These are phyloP conservation scores for Trissoscelio sp. DNA, from an alignment of 2,888 invertebrate species.

Conservation along the genomic window DNA sequence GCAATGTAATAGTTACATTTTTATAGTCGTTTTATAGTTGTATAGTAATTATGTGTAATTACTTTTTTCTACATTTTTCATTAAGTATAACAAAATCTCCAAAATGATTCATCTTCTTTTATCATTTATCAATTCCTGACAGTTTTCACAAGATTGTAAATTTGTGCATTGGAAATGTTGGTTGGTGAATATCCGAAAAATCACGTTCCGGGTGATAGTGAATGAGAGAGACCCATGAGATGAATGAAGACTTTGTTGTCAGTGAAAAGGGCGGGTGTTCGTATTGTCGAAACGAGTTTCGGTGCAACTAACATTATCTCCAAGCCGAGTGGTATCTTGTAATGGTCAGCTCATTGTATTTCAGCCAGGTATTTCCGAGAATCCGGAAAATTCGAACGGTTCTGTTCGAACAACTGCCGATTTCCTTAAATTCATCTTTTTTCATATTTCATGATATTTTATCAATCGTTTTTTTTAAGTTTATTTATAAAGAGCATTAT, in stretches of 20 bases:
- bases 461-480: too few relatives aligned
- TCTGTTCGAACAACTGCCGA: constrained; percentile 27
- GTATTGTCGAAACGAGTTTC: constrained; percentile 60
- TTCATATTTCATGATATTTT: constrained; percentile 23
- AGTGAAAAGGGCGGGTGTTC: constrained; percentile 58
- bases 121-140: too few relatives aligned
- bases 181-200: too few relatives aligned
- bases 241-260: constrained; percentile 64
- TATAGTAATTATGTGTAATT: too few relatives aligned
- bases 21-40: too few relatives aligned
- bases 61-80: too few relatives aligned
- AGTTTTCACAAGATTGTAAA: constrained; percentile 29
- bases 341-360: constrained; percentile 56
- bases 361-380: constrained; percentile 43
- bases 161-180: too few relatives aligned
- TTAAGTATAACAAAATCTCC: too few relatives aligned
- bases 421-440: background rate
- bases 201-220: constrained; percentile 62
- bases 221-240: constrained; percentile 47
- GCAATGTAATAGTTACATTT: too few relatives aligned
- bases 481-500: too few relatives aligned
- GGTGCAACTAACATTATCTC: constrained; percentile 63
- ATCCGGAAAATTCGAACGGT: constrained; percentile 42
- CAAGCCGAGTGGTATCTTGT: constrained; percentile 54
- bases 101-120: too few relatives aligned